A percentile compares a stretch with the other conserved stretches of the same genome.
Evolutionary conservation across 1,140 invertebrate genomes (phyloP).

Genomic region (Tribolium castaneum): DNA sequence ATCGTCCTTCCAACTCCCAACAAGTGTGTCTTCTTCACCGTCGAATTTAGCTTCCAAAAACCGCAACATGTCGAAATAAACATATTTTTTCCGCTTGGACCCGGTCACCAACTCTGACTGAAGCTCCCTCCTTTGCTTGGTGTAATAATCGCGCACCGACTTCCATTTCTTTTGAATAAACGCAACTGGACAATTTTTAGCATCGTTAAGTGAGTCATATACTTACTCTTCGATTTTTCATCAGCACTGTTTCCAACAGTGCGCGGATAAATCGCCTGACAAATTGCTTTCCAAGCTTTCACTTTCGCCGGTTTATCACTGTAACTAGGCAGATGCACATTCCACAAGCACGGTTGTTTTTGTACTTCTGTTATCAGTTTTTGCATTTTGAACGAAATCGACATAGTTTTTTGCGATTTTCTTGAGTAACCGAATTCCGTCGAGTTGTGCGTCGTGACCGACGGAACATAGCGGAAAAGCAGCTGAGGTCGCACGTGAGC

Average conservation of each 20-base stretch:
- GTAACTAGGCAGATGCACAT: not conserved
- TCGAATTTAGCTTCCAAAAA: not conserved
- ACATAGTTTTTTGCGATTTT: not conserved
- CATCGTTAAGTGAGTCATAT: not conserved
- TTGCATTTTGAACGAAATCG: not conserved
- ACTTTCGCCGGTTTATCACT: not conserved
- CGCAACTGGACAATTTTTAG: not conserved
- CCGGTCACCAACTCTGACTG: not conserved
- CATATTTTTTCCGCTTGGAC: constrained; percentile 1
- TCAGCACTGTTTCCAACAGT: not conserved
- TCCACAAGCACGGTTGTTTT: constrained; percentile 14
- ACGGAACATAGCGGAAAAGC: not conserved
- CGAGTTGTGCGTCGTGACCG: not conserved
- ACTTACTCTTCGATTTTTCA: constrained; percentile 8
- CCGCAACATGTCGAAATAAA: constrained; percentile 2
- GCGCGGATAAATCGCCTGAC: not conserved
- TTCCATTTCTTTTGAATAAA: constrained; percentile 18
- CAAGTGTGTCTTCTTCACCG: not conserved
- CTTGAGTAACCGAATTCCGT: constrained; percentile 14
- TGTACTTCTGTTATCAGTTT: not conserved
- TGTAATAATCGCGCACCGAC: not conserved
- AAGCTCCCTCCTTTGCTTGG: not conserved
- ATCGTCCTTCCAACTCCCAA: no score
- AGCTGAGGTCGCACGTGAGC: not conserved
- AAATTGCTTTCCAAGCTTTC: not conserved